Base-by-base conservation (phyloP, 2,113 vertebrate species). In the Clinocottus analis region DNA sequence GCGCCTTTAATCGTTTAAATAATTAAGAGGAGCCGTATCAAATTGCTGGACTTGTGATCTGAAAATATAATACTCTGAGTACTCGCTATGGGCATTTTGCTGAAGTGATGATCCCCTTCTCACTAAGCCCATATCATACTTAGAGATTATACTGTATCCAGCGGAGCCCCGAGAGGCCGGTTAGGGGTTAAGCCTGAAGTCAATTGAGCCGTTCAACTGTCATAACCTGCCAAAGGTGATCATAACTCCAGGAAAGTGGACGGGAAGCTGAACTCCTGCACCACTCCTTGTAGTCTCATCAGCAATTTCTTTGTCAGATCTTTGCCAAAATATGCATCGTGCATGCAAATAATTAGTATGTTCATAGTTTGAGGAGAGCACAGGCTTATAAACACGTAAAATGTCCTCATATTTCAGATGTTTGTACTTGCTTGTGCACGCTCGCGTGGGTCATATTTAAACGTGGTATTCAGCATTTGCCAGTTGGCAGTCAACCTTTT, bases 81-180 rank as follows among this genome's bases (percentile, higher is more conserved):
- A 59, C 73, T 83, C 74, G 70, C 79, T 41, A 7, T 65, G 56
- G 66, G 63, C 25, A 75, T 89, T 86, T 86, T 53, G 29, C 67
- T 47, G 35, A 58, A 73, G 71, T 72, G 79, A 84, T 89, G 85
- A 91, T 92, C 83, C 70, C 65, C 43, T 73, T 69, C 83, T 69
- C 71, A 9, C 80, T 91, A 85, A 93, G 43, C 85, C 85, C 80
- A 87, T 91, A 93, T 93, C 90, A 92, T 92, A 91, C 31, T 31
- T 75, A 69, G 80, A 91, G 90, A 87, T 91, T 90, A 91, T 68
- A 37, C 83, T 65, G 79, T 65, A 80, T 85, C 74, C 69, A 66
- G 73, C 60, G 63, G 84, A 74, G 75, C 74, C 69, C 59, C 47
- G 5, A 35, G 75, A 85, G 83, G 61, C 83, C 29, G n/a, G 71